Evolutionary conservation across 2,888 invertebrate genomes (phyloP).

Genomic region (Orchesellides sinensis): DNA sequence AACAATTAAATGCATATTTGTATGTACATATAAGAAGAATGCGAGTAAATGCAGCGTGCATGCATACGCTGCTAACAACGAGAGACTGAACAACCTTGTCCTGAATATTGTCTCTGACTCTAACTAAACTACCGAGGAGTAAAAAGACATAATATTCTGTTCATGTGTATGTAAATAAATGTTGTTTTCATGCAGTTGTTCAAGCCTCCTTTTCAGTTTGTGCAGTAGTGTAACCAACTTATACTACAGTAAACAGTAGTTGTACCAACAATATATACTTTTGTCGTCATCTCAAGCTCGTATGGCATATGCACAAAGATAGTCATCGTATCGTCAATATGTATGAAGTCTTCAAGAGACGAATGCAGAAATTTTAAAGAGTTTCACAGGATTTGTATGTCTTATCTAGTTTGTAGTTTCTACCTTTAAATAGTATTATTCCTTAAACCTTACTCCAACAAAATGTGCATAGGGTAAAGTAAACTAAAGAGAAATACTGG

Average conservation of each 20-base stretch:
- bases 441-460: not conserved
- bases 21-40: not conserved
- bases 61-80: not conserved
- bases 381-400: too few species aligned
- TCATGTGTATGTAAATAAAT: not conserved
- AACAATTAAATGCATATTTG: conserved; percentile 8
- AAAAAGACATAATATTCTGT: not conserved
- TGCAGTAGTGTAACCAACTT: conserved; percentile 30
- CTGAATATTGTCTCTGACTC: conserved; percentile 33
- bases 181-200: conserved; percentile 21
- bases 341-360: too few species aligned
- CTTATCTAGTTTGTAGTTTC: not conserved
- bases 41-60: conserved; percentile 8
- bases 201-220: conserved; percentile 44
- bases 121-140: conserved; percentile 7
- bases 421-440: not conserved
- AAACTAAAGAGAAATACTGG: not conserved
- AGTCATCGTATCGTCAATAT: not conserved
- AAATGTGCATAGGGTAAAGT: too few species aligned
- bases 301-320: not conserved
- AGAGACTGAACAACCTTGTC: conserved; percentile 48
- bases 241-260: too few species aligned
- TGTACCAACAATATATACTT: not conserved
- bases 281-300: not conserved
- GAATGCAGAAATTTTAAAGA: too few species aligned